phyloP scores from a whole-genome alignment of 2,888 invertebrate genomes.

The Tenthredo distinguenda region DNA sequence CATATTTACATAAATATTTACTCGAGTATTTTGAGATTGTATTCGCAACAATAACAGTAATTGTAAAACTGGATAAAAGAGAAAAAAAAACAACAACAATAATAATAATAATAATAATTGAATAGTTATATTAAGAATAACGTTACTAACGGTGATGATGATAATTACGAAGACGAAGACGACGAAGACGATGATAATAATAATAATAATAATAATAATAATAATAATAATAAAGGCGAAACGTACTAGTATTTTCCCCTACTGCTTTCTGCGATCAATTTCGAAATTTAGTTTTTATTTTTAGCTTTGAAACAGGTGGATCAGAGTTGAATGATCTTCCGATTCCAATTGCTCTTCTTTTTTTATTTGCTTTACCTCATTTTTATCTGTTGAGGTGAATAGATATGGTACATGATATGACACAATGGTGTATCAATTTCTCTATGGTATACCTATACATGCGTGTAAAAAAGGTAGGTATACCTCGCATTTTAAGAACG shows the following conservation, averaged over 20 bases:
- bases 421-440: not conserved
- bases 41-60: not conserved
- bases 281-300: not conserved
- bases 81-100: not conserved
- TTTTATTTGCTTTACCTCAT: not conserved
- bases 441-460: not conserved
- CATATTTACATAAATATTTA: constrained; percentile 1
- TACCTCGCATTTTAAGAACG: not conserved
- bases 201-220: not conserved
- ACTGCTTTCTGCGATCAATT: not conserved
- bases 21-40: not conserved
- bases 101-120: not conserved
- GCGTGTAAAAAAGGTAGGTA: not conserved
- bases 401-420: no score
- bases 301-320: not conserved
- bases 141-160: not conserved
- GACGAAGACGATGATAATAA: not conserved
- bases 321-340: not conserved
- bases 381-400: not conserved
- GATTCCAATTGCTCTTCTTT: not conserved
- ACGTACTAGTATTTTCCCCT: not conserved
- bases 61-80: not conserved
- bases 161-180: not conserved
- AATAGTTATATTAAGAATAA: not conserved
- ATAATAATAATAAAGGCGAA: constrained; percentile 4